These are phyloP conservation scores for Caenorhabditis sp. DNA, from an alignment of 2,888 invertebrate genomes.

Conservation along the genomic window DNA sequence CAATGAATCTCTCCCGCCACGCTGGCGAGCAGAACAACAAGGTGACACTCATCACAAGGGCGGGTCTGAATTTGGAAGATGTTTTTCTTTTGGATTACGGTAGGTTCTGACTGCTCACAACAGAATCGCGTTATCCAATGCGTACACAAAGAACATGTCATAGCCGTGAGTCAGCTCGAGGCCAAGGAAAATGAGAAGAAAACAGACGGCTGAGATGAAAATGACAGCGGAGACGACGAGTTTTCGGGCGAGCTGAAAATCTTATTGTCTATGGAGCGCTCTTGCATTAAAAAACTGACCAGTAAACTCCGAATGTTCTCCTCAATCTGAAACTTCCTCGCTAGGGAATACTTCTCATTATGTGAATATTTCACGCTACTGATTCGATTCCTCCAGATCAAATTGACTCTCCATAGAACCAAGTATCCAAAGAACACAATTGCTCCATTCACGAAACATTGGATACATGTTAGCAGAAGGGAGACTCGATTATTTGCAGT, in stretches of 20 bases:
- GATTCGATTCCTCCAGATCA: slow-evolving; percentile 33
- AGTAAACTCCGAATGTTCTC: slow-evolving; percentile 25
- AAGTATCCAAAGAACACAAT: slow-evolving; percentile 28
- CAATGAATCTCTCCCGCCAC: slow-evolving; percentile 14
- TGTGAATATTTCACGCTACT: slow-evolving; percentile 3
- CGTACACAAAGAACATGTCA: slow-evolving; percentile 24
- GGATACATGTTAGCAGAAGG: slow-evolving; percentile 18
- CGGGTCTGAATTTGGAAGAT: slow-evolving; percentile 32
- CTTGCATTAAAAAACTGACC: slow-evolving; percentile 5
- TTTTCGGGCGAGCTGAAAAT: slow-evolving; percentile 24
- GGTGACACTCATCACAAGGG: slow-evolving; percentile 33
- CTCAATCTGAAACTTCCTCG: slow-evolving; percentile 31
- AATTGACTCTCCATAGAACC: slow-evolving; percentile 36
- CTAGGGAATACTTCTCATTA: slow-evolving; percentile 26
- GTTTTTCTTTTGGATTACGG: not conserved
- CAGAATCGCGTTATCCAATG: slow-evolving; percentile 31
- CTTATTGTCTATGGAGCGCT: not conserved
- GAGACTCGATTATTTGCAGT: slow-evolving; percentile 31
- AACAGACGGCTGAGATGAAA: slow-evolving; percentile 1
- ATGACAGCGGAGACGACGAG: slow-evolving; percentile 7
- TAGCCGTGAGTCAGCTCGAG: slow-evolving; percentile 25
- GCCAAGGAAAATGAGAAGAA: slow-evolving; percentile 1
- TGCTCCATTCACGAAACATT: slow-evolving; percentile 24
- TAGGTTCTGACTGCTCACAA: not conserved
- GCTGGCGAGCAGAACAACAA: slow-evolving; percentile 32